Evolutionary conservation across 2,797 vertebrate genomes (phyloP), one percentile per base, ranked within the genome.

Genomic region (Sandelia bainsii): DNA sequence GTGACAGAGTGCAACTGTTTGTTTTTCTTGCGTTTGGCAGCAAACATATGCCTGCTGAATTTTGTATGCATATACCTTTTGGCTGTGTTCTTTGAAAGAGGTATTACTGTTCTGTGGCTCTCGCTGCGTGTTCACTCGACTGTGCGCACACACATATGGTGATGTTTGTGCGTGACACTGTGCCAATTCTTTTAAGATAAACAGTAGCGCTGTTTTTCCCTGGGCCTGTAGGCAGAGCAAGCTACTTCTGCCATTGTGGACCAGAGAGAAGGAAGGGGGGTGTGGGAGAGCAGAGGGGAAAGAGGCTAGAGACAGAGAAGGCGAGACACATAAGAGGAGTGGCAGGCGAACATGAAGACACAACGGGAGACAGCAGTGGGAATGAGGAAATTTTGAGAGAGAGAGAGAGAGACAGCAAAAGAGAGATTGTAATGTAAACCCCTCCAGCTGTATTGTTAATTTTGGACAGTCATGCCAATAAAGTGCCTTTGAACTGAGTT

Each of bases 401-500:
- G 67, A 67, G 69, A 70, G 62, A 83, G 74, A 71, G 62, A 75
- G 6, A 57, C 44, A 62, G 80, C 48, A 29, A 77, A 75, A 48
- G 79, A 63, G 68, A 78, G 78, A 86, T 54, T 50, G 84, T 90
- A 85, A 84, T 80, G 82, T 86, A 82, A 90, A 82, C 82, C 80
- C 90, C 85, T 83, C 69, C 22, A 83, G 89, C 86, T 80, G 58
- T 82, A 81, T 89, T 90, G 86, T 83, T 93, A 89, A 93, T 93
- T 92, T 87, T 81, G 82, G 85, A 79, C 81, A 79, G 90, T 91
- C 88, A 89, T 89, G 87, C 87, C 89, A 88, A 89, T 92, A 87
- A 91, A 85, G 85, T 84, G 64, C 64, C 89, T 93, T 93, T 93
- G 90, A 92, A 90, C 89, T 87, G 87, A 79, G 75, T n/a, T 85